Percentiles rank a stretch among this genome's conserved stretches.
Conservation (phyloP, 92 coral and sea anemone species). For the Actinernus sp. region DNA sequence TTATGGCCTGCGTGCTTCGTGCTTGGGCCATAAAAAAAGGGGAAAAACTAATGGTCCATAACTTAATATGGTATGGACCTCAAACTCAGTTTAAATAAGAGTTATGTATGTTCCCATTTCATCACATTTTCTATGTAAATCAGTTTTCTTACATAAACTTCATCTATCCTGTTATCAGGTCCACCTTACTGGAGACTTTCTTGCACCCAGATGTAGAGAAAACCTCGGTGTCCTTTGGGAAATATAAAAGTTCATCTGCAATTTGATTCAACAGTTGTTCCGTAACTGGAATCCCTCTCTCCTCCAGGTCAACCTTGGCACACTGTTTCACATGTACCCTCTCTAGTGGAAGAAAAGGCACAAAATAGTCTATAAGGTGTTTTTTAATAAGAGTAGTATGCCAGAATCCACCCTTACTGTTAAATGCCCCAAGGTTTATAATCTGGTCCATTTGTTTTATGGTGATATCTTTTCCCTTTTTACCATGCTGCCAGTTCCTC, state of each 20-base stretch:
- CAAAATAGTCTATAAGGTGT: slow-evolving; percentile 80
- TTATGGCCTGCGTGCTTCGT: no score
- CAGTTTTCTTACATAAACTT: no score
- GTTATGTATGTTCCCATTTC: no score
- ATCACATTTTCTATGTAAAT: no score
- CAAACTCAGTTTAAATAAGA: no score
- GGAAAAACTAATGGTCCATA: no score
- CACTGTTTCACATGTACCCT: slow-evolving; percentile 83
- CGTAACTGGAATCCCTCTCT: slow-evolving; percentile 30
- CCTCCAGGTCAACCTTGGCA: slow-evolving; percentile 70
- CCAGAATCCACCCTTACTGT: slow-evolving; percentile 87
- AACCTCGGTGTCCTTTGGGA: slow-evolving; percentile 66
- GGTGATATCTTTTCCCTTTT: slow-evolving; percentile 65
- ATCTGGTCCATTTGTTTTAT: slow-evolving; percentile 82
- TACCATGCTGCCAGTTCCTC: slow-evolving; percentile 78
- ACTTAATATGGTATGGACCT: no score
- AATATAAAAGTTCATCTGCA: slow-evolving; percentile 85
- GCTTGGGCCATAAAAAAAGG: no score
- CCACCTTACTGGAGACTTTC: slow-evolving; percentile 90
- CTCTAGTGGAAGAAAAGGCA: slow-evolving; percentile 94
- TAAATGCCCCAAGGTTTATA: slow-evolving; percentile 81
- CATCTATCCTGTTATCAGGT: slow-evolving; percentile 65
- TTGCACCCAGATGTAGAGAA: slow-evolving; percentile 94
- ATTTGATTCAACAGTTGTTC: slow-evolving; percentile 59
- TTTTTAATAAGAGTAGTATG: slow-evolving; percentile 83